Evolutionary conservation across 1,140 invertebrate species (phyloP).

Genomic region (Chymomyza costata): DNA sequence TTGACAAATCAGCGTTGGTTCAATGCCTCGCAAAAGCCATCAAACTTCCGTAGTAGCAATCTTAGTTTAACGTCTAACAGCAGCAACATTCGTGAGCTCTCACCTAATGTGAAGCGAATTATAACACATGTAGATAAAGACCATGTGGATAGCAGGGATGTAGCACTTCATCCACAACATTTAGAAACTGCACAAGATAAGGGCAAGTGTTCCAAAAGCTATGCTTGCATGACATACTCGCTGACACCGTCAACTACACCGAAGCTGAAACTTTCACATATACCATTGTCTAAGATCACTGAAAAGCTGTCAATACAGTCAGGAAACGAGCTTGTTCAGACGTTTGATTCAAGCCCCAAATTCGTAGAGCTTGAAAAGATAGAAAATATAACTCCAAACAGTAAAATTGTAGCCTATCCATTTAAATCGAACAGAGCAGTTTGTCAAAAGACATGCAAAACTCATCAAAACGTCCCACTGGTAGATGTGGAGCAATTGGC

Average conservation of each 20-base stretch:
- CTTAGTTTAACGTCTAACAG: slow-evolving; percentile 50
- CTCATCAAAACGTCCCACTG: slow-evolving; percentile 58
- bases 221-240: not conserved
- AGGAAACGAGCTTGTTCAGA: slow-evolving; percentile 68
- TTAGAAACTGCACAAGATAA: slow-evolving; percentile 54
- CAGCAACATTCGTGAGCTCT: slow-evolving; percentile 63
- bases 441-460: slow-evolving; percentile 19
- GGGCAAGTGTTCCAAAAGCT: slow-evolving; percentile 6
- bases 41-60: too few relatives aligned
- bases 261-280: slow-evolving; percentile 56
- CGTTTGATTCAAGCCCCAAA: slow-evolving; percentile 54
- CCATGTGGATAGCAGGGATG: slow-evolving; percentile 53
- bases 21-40: slow-evolving; percentile 46
- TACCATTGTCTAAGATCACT: slow-evolving; percentile 69
- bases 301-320: slow-evolving; percentile 67
- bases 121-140: slow-evolving; percentile 63
- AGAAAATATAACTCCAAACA: slow-evolving; percentile 66
- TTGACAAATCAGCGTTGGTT: slow-evolving; percentile 52
- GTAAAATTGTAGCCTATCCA: slow-evolving; percentile 38
- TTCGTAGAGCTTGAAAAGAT: slow-evolving; percentile 21
- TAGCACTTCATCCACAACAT: too few relatives aligned
- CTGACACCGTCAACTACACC: slow-evolving; percentile 16
- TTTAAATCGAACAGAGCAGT: slow-evolving; percentile 48
- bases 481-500: slow-evolving; percentile 66
- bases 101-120: slow-evolving; percentile 70